A percentile compares a stretch with the other conserved stretches of the same genome.
Evolutionary conservation across 2,797 vertebrate species (phyloP).

Genomic region (Poecilia picta): DNA sequence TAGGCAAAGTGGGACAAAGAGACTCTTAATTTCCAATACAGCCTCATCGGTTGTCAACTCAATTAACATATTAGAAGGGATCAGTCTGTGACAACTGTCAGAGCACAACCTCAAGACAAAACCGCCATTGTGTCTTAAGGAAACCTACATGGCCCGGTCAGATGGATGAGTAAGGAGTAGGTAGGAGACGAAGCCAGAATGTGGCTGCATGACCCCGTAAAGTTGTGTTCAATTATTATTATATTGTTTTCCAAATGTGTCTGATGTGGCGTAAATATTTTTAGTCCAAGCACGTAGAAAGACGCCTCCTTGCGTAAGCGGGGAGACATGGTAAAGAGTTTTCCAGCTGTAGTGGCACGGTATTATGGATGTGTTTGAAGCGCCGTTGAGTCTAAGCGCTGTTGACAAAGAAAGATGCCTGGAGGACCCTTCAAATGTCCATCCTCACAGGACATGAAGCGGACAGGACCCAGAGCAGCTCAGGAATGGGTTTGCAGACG

Average conservation of each 20-base stretch:
- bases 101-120: slow-evolving; percentile 76
- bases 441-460: slow-evolving; percentile 70
- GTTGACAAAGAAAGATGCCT: slow-evolving; percentile 78
- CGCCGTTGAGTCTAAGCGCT: slow-evolving; percentile 69
- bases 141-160: slow-evolving; percentile 67
- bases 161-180: slow-evolving; percentile 41
- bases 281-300: slow-evolving; percentile 3
- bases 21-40: slow-evolving; percentile 76
- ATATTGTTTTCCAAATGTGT: slow-evolving; percentile 7
- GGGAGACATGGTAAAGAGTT: slow-evolving; percentile 15
- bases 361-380: slow-evolving; percentile 32
- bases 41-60: slow-evolving; percentile 72
- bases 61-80: slow-evolving; percentile 76
- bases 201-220: slow-evolving; percentile 13
- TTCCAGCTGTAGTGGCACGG: slow-evolving; percentile 28
- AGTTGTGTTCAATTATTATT: slow-evolving; percentile 18
- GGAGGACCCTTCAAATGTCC: slow-evolving; percentile 73
- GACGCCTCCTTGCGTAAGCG: slow-evolving; percentile 11
- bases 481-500: slow-evolving; percentile 48
- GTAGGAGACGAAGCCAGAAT: slow-evolving; percentile 41
- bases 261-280: not conserved
- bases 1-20: slow-evolving; percentile 70
- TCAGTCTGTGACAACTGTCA: slow-evolving; percentile 75
- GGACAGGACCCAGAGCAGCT: slow-evolving; percentile 62
- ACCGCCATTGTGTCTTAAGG: slow-evolving; percentile 64